These are phyloP conservation scores for Heloderma charlesbogerti DNA, from an alignment of 2,113 vertebrate species.

Conservation along the genomic window DNA sequence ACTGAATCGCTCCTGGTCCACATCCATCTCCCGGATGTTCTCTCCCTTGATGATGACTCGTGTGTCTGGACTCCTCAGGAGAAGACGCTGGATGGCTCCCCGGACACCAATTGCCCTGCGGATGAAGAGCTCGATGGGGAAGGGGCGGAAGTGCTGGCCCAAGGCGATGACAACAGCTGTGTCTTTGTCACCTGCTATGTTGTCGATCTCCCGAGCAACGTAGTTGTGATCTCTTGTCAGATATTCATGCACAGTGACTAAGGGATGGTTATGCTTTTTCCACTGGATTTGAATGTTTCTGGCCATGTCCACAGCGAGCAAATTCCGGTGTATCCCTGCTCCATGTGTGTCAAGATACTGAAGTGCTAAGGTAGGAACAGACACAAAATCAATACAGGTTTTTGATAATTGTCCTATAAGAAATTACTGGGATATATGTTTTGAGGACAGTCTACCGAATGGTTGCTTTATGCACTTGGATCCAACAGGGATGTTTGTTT, in stretches of 20 bases:
- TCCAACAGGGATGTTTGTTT: background rate
- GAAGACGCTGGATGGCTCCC: slow-evolving; percentile 36
- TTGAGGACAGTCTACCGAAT: background rate
- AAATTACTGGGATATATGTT: background rate
- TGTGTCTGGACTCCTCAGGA: slow-evolving; percentile 39
- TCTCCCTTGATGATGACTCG: slow-evolving; percentile 57
- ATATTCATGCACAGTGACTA: slow-evolving; percentile 33
- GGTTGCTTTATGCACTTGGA: background rate
- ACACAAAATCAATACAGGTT: background rate
- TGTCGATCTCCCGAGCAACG: slow-evolving; percentile 15
- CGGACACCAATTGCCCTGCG: slow-evolving; percentile 14
- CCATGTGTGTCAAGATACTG: background rate
- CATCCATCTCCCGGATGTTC: slow-evolving; percentile 12
- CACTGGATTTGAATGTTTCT: slow-evolving; percentile 60
- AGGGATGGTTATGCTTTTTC: slow-evolving; percentile 64
- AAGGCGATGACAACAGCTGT: slow-evolving; percentile 31
- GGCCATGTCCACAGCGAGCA: slow-evolving; percentile 39
- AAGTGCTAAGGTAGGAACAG: background rate
- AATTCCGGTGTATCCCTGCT: background rate
- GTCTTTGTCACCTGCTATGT: slow-evolving; percentile 26
- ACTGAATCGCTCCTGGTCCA: background rate
- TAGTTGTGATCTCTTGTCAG: slow-evolving; percentile 30
- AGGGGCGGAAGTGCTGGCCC: slow-evolving; percentile 59
- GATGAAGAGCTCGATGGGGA: slow-evolving; percentile 47
- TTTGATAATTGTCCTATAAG: background rate